A percentile compares a stretch with the other conserved stretches of the same genome.
Evolutionary conservation across 2,797 vertebrate genomes (phyloP).

Genomic region (Urophycis tenuis): DNA sequence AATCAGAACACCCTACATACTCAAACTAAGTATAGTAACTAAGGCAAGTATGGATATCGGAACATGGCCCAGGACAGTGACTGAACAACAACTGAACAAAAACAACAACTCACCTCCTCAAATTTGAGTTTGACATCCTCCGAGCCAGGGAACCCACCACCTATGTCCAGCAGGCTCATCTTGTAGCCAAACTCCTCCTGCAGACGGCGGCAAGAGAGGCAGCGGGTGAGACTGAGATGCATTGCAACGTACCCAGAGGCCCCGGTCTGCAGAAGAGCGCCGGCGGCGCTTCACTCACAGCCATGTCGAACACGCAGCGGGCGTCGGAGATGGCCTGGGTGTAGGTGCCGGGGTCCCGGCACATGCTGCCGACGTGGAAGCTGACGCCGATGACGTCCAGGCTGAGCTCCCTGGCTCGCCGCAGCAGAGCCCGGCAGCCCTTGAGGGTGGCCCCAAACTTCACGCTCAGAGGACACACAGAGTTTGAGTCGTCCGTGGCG

Average conservation of each 20-base stretch:
- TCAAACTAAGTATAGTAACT: too few species aligned
- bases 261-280: background rate
- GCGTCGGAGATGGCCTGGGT: conserved; percentile 87
- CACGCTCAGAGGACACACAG: conserved; percentile 88
- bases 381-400: conserved; percentile 91
- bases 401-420: conserved; percentile 83
- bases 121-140: conserved; percentile 90
- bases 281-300: conserved; percentile 72
- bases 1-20: too few species aligned
- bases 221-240: background rate
- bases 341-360: conserved; percentile 85
- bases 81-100: background rate
- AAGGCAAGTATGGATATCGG: too few species aligned
- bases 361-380: conserved; percentile 96
- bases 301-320: conserved; percentile 93
- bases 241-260: background rate
- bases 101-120: conserved; percentile 98
- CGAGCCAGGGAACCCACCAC: conserved; percentile 93
- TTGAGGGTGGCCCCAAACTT: conserved; percentile 93
- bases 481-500: conserved; percentile 93
- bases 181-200: conserved; percentile 85
- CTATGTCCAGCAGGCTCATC: conserved; percentile 93
- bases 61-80: background rate
- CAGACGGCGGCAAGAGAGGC: conserved; percentile 19
- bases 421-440: conserved; percentile 83